Percentiles rank a stretch among this genome's conserved stretches.
phyloP scores from a whole-genome alignment of 2,888 invertebrate genomes.

The Prenolepis imparis region DNA sequence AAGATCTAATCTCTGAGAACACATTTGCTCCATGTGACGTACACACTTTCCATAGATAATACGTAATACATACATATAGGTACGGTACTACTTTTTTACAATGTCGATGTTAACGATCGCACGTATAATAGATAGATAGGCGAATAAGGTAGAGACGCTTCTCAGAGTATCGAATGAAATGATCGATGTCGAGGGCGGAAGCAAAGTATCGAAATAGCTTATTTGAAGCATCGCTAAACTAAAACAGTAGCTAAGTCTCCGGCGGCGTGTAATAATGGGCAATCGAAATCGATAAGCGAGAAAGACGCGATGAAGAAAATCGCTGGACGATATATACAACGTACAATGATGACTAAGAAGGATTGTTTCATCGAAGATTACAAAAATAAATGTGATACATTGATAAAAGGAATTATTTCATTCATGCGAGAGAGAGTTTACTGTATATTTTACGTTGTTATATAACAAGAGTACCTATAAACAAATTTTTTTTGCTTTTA shows the following conservation, averaged over 20 bases:
- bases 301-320: conserved; percentile 19
- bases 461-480: neutral
- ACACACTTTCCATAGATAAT: conserved; percentile 29
- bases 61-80: neutral
- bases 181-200: neutral
- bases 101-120: conserved; percentile 38
- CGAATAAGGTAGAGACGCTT: conserved; percentile 1
- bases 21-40: conserved; percentile 16
- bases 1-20: neutral
- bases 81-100: conserved; percentile 59
- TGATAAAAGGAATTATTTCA: neutral
- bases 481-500: neutral
- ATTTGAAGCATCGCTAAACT: conserved; percentile 29
- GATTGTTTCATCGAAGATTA: neutral
- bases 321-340: neutral
- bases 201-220: conserved; percentile 23
- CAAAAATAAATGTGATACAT: neutral
- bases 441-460: neutral
- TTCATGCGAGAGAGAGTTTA: neutral
- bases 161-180: neutral
- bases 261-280: neutral
- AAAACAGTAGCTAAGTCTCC: conserved; percentile 32
- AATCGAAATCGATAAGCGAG: conserved; percentile 22
- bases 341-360: neutral
- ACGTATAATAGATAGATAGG: neutral